Percentiles rank a stretch among this genome's conserved stretches.
Evolutionary conservation across 2,113 vertebrate species (phyloP).

Genomic region (Myrmophylax atrothorax): DNA sequence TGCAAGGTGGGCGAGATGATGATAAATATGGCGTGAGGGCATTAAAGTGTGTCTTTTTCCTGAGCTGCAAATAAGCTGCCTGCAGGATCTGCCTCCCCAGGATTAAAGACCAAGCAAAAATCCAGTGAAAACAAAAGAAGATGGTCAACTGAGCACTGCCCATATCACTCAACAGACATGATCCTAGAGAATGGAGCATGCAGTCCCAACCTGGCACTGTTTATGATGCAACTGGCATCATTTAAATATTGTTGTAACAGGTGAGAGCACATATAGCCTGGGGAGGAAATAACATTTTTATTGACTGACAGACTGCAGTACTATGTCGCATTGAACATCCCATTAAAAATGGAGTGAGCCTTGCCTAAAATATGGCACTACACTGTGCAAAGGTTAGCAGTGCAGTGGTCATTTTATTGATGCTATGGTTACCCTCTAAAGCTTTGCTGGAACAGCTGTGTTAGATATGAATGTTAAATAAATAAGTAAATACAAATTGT

Average conservation of each 20-base stretch:
- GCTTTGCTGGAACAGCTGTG: background rate
- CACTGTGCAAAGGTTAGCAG: background rate
- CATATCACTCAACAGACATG: background rate
- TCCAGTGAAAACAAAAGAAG: background rate
- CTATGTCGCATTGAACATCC: background rate
- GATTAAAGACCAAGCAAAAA: background rate
- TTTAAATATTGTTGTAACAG: background rate
- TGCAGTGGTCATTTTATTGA: background rate
- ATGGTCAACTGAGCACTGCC: background rate
- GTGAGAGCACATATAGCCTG: background rate
- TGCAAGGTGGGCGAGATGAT: background rate
- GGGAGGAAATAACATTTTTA: background rate
- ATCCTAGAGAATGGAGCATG: background rate
- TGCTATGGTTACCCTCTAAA: background rate
- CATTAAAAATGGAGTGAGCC: background rate
- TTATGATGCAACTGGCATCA: background rate
- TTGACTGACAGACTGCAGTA: background rate
- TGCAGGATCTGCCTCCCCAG: background rate
- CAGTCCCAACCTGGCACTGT: constrained; percentile 18
- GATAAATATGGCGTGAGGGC: background rate
- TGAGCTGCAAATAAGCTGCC: background rate
- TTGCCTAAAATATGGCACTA: background rate
- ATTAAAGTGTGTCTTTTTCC: background rate
- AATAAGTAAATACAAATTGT: background rate
- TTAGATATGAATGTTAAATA: background rate